Percentiles rank a stretch among this genome's conserved stretches.
phyloP scores from a whole-genome alignment of 2,113 vertebrate species.

The Phodopus roborovskii region DNA sequence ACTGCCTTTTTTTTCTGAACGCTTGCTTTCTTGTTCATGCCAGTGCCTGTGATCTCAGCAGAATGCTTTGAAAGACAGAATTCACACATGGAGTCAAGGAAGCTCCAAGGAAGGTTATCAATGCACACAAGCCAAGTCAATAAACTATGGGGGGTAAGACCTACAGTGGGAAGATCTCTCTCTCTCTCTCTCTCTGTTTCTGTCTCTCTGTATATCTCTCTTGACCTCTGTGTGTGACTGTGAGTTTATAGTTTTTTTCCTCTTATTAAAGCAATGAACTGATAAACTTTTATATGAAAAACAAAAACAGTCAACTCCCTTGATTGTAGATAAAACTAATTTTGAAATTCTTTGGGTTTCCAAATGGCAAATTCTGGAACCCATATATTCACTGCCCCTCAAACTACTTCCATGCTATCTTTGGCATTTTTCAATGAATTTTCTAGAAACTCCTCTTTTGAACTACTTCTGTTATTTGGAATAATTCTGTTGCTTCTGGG shows the following conservation, averaged over 20 bases:
- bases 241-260: neutral
- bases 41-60: neutral
- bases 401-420: neutral
- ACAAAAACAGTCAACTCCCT: neutral
- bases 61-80: conserved; percentile 26
- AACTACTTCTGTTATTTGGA: neutral
- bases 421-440: neutral
- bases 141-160: neutral
- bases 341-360: neutral
- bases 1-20: conserved; percentile 41
- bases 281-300: neutral
- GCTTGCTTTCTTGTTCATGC: conserved; percentile 22
- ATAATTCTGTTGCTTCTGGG: neutral
- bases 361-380: neutral
- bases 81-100: neutral
- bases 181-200: neutral
- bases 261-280: neutral
- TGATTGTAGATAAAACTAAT: neutral
- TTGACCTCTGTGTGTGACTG: neutral
- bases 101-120: neutral
- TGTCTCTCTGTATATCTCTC: neutral
- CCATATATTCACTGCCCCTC: neutral
- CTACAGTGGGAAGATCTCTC: neutral
- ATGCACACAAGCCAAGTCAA: conserved; percentile 20
- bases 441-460: neutral